Conservation (phyloP, 2,113 vertebrate genomes). For the Neolamprologus cancellatus region DNA sequence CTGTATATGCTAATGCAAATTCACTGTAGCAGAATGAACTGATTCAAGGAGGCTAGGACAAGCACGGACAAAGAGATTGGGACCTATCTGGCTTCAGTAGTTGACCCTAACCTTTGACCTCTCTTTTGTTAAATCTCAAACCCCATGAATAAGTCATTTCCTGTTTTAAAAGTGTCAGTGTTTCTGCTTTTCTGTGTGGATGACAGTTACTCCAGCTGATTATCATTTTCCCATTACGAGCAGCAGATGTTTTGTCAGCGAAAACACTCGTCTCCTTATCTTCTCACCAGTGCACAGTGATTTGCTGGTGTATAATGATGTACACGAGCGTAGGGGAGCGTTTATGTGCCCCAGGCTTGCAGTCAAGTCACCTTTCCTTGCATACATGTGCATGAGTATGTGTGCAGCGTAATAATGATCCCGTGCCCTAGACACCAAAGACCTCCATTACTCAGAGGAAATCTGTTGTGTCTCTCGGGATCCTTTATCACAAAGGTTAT, state of each 20-base stretch:
- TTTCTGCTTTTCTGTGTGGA: neutral
- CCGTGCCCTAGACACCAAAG: constrained; percentile 47
- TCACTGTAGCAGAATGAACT: neutral
- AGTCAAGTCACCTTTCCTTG: constrained; percentile 24
- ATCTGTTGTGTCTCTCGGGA: constrained; percentile 14
- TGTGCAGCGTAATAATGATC: constrained; percentile 44
- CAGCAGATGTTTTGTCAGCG: constrained; percentile 39
- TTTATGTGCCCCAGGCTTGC: neutral
- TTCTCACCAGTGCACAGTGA: neutral
- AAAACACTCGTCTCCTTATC: constrained; percentile 36
- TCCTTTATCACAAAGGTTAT: constrained; percentile 59
- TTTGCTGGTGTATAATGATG: constrained; percentile 23
- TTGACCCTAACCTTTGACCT: constrained; percentile 7
- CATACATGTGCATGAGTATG: neutral
- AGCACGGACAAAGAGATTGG: neutral
- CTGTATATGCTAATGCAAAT: neutral
- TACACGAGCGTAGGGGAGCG: neutral
- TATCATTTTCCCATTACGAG: constrained; percentile 33
- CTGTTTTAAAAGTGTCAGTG: neutral
- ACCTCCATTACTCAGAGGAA: constrained; percentile 45
- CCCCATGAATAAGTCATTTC: neutral
- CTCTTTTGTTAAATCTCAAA: neutral
- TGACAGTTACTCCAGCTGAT: neutral
- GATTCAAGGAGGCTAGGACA: neutral
- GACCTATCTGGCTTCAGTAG: neutral